These are phyloP conservation scores for Sparus aurata DNA, from an alignment of 2,797 vertebrate genomes.

Conservation along the genomic window DNA sequence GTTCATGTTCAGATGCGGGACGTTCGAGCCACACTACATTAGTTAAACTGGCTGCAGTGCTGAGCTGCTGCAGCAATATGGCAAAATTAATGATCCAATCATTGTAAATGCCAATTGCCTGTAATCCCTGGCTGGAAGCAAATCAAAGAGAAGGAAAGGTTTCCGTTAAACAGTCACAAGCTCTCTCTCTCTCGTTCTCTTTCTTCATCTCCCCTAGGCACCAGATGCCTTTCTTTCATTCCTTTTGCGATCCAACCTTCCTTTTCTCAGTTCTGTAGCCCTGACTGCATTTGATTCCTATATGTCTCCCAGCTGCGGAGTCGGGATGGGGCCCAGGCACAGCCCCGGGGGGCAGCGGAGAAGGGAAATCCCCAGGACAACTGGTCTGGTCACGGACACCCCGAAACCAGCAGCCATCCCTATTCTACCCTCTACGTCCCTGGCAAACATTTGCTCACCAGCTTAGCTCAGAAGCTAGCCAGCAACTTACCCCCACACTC, in stretches of 20 bases:
- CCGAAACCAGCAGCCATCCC: constrained; percentile 83
- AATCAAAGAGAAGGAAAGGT: constrained; percentile 89
- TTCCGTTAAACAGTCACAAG: constrained; percentile 97
- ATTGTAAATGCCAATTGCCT: constrained; percentile 87
- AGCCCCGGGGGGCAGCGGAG: constrained; percentile 68
- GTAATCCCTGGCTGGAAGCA: constrained; percentile 87
- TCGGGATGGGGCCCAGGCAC: constrained; percentile 82
- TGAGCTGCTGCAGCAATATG: constrained; percentile 67
- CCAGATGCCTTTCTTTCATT: constrained; percentile 96
- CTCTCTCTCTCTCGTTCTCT: constrained; percentile 77
- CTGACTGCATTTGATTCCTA: constrained; percentile 74
- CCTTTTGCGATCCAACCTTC: constrained; percentile 79
- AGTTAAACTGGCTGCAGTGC: constrained; percentile 50
- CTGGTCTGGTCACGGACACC: constrained; percentile 98
- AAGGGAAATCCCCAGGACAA: constrained; percentile 95
- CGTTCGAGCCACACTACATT: constrained; percentile 53
- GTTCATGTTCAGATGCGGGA: constrained; percentile 42
- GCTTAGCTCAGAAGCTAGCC: constrained; percentile 87
- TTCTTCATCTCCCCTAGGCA: constrained; percentile 85
- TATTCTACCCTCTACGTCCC: constrained; percentile 89
- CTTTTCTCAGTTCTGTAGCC: constrained; percentile 72
- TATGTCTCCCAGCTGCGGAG: constrained; percentile 92
- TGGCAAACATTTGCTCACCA: constrained; percentile 95
- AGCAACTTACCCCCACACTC: constrained; percentile 84
- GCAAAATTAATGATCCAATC: constrained; percentile 86